phyloP scores from a whole-genome alignment of 2,888 invertebrate genomes.

The Celastrina argiolus region DNA sequence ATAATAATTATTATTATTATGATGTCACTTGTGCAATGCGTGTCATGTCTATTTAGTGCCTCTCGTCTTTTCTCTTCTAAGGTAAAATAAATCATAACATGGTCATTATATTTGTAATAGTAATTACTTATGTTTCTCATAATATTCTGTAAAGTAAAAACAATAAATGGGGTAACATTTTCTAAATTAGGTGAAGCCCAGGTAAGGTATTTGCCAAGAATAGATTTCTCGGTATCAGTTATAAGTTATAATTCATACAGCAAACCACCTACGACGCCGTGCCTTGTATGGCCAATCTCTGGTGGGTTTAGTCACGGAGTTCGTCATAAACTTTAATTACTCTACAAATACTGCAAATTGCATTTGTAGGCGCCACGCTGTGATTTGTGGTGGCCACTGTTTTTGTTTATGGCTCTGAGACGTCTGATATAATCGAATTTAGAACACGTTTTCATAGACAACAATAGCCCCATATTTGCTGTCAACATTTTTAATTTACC shows the following conservation, averaged over 20 bases:
- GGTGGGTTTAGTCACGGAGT: constrained; percentile 26
- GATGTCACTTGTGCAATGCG: too few species aligned
- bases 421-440: background rate
- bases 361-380: background rate
- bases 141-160: constrained; percentile 14
- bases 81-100: too few species aligned
- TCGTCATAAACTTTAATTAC: constrained; percentile 12
- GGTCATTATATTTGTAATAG: too few species aligned
- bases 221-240: constrained; percentile 33
- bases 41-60: too few species aligned
- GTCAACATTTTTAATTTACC: too few species aligned
- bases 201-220: constrained; percentile 31
- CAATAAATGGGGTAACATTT: constrained; percentile 30
- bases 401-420: background rate
- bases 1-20: too few species aligned
- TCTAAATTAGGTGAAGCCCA: constrained; percentile 26
- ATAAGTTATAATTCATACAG: constrained; percentile 44
- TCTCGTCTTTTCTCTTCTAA: too few species aligned
- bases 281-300: constrained; percentile 43
- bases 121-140: background rate
- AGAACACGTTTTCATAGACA: background rate
- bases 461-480: too few species aligned
- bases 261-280: constrained; percentile 46
- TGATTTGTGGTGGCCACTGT: constrained; percentile 5
- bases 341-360: background rate